phyloP scores from a whole-genome alignment of 1,140 invertebrate genomes.

The Eriosoma lanigerum region DNA sequence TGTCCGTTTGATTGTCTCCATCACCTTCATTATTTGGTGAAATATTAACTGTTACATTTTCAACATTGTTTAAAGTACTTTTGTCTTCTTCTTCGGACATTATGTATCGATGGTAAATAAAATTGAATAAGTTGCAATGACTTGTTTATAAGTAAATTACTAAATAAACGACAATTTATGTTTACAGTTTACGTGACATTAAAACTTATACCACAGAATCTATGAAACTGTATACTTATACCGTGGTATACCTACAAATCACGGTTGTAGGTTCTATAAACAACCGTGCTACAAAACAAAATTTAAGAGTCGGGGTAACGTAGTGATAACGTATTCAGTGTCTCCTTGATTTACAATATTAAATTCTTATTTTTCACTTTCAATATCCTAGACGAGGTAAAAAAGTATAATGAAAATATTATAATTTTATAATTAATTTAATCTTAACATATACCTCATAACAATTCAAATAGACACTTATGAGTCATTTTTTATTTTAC shows the following conservation, averaged over 20 bases:
- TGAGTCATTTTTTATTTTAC: too few species aligned
- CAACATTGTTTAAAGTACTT: neutral
- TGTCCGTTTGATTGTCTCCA: neutral
- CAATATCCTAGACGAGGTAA: too few species aligned
- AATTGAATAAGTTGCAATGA: neutral
- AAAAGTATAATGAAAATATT: neutral
- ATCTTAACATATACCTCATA: too few species aligned
- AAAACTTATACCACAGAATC: neutral
- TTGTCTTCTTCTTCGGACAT: conserved; percentile 48
- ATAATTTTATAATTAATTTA: neutral
- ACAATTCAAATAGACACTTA: too few species aligned
- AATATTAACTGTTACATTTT: neutral
- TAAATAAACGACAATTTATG: neutral
- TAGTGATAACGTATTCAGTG: conserved; percentile 23
- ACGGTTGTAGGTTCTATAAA: too few species aligned
- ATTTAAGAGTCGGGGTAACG: conserved; percentile 21
- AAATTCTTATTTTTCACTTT: neutral
- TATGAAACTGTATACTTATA: too few species aligned
- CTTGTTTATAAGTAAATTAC: neutral
- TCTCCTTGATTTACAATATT: neutral
- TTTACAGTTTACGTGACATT: neutral
- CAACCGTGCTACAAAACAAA: conserved; percentile 23
- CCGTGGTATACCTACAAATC: neutral
- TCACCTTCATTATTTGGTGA: neutral
- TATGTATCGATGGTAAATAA: neutral